Evolutionary conservation across 2,797 vertebrate genomes (phyloP).

Genomic region (Cossypha dichroa): DNA sequence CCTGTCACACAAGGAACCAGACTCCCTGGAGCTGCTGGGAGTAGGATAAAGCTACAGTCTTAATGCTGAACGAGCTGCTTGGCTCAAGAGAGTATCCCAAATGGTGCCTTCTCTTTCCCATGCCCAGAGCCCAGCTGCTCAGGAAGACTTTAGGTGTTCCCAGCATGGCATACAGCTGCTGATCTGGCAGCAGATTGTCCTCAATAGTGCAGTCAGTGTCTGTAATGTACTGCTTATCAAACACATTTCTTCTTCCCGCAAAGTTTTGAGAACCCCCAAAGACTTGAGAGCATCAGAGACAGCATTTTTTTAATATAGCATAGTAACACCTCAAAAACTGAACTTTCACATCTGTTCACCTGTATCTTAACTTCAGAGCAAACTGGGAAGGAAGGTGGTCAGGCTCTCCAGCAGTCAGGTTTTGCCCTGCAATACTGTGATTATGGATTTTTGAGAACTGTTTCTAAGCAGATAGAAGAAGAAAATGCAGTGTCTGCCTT

Average conservation of each 20-base stretch:
- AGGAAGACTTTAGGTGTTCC: neutral
- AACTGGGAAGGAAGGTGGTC: neutral
- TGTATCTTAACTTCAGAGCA: neutral
- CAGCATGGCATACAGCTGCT: neutral
- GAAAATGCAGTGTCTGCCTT: neutral
- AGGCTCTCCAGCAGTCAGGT: neutral
- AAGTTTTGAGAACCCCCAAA: neutral
- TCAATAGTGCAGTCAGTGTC: neutral
- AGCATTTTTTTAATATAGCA: neutral
- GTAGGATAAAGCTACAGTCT: neutral
- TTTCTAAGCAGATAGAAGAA: neutral
- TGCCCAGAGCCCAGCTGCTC: neutral
- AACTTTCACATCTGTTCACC: neutral
- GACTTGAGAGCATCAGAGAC: neutral
- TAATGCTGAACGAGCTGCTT: neutral
- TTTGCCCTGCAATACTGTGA: neutral
- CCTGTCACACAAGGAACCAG: neutral
- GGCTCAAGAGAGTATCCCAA: neutral
- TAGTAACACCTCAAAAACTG: neutral
- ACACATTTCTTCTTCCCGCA: fast-evolving
- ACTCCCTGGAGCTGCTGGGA: neutral
- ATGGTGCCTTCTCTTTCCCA: neutral
- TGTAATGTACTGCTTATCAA: neutral
- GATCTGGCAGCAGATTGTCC: neutral
- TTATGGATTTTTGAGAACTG: neutral